Evolutionary conservation across 2,888 invertebrate species (phyloP).

Genomic region (Smittia sp.): DNA sequence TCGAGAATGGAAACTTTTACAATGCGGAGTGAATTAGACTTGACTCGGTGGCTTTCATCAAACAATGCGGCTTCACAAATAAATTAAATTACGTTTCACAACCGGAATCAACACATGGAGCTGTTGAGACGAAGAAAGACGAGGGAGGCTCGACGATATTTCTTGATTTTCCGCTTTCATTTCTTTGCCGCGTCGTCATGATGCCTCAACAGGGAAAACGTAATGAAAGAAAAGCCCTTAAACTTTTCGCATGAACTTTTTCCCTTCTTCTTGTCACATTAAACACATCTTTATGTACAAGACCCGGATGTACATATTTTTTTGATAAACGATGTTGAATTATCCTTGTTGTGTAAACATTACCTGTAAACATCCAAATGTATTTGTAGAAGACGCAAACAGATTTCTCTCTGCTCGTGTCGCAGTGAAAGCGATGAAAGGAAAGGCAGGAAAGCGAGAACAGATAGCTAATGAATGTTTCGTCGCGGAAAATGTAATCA

Average conservation of each 20-base stretch:
- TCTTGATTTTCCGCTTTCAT: not conserved
- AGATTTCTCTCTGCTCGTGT: not conserved
- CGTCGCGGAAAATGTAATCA: not conserved
- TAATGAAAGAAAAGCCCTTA: not conserved
- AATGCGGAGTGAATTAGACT: too few relatives aligned
- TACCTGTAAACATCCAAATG: slow-evolving; percentile 18
- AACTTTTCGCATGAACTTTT: slow-evolving; percentile 3
- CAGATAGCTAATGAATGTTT: not conserved
- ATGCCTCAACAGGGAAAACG: not conserved
- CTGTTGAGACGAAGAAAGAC: not conserved
- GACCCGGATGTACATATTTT: not conserved
- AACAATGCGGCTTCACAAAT: not conserved
- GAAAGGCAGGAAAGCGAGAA: not conserved
- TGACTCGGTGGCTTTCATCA: too few relatives aligned
- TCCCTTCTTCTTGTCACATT: not conserved
- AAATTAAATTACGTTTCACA: not conserved
- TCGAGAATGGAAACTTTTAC: too few relatives aligned
- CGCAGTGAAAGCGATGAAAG: not conserved
- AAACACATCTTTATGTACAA: not conserved
- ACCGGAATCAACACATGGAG: not conserved
- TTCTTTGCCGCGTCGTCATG: not conserved
- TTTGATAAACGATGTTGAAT: slow-evolving; percentile 21
- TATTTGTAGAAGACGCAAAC: not conserved
- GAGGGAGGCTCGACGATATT: not conserved
- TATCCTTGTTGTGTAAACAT: slow-evolving; percentile 10